Evolutionary conservation across 2,113 vertebrate species (phyloP), one percentile per base, ranked within the genome.

Genomic region (Melierax canorus): DNA sequence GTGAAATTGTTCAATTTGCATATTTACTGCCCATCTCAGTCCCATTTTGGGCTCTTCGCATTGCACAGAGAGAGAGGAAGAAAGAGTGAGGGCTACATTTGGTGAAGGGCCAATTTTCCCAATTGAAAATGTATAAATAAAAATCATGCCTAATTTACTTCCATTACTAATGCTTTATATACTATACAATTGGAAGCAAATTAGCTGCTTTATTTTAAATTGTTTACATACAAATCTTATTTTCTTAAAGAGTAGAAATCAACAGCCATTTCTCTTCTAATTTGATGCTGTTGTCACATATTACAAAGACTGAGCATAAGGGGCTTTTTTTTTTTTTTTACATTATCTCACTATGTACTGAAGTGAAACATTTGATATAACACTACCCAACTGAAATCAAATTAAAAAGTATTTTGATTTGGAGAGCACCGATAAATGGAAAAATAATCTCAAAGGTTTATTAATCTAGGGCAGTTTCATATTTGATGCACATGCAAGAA

Each of bases 121-220:
- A 69, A 50, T 15, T 83, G 86, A 92, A 94, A 94, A 92, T 16
- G 24, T 69, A 91, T 84, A 92, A 93, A 91, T 94, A 95, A 95
- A 93, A 84, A 91, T 76, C 86, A 93, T 76, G 67, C 62, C 67
- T 90, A 86, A 96, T 96, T 90, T 95, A 60, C 55, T 95, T 92
- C 92, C 41, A 93, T 75, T 67, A 92, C 85, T 94, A 97, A 95
- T 67, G 73, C 45, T 94, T 92, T 94, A 94, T 63, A 84, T 89
- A 89, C 55, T 66, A 77, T 87, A 76, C 89, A 89, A 95, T 91
- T 36, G 27, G 83, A 94, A 97, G 81, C 56, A 95, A 97, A 97
- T 97, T 94, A 96, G 79, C 96, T 84, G 86, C 86, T 97, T 97
- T 97, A 95, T 97, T 98, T 97, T 90, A 97, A 95, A 92, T 95